phyloP scores from a whole-genome alignment of 2,888 invertebrate genomes.

The Embidobia sp. region DNA sequence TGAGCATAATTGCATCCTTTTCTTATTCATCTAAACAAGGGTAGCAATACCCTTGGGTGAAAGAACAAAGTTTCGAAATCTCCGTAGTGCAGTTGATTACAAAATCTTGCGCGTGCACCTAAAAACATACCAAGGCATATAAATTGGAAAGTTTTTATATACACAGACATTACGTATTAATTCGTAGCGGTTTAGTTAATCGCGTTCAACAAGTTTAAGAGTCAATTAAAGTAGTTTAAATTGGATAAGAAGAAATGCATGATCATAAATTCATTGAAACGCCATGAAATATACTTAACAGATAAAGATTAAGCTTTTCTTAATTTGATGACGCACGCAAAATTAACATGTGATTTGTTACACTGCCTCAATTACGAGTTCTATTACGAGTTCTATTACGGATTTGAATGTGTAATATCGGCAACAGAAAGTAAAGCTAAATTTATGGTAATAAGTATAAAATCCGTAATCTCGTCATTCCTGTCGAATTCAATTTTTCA shows the following conservation, averaged over 20 bases:
- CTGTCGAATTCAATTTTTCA: slow-evolving; percentile 36
- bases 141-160: slow-evolving; percentile 28
- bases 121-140: slow-evolving; percentile 14
- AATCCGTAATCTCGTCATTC: background rate
- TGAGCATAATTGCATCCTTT: slow-evolving; percentile 21
- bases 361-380: slow-evolving; percentile 11
- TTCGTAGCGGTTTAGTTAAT: slow-evolving; percentile 39
- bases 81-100: slow-evolving; percentile 33
- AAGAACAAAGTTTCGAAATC: slow-evolving; percentile 36
- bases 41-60: background rate
- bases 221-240: slow-evolving; percentile 40
- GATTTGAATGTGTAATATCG: slow-evolving; percentile 2
- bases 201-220: slow-evolving; percentile 43
- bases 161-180: slow-evolving; percentile 20
- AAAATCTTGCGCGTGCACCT: slow-evolving; percentile 5
- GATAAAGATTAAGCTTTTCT: slow-evolving; percentile 17
- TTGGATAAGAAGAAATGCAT: slow-evolving; percentile 12
- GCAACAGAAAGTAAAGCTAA: background rate
- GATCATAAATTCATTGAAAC: slow-evolving; percentile 30
- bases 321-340: background rate
- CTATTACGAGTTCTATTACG: slow-evolving; percentile 18
- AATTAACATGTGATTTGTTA: slow-evolving; percentile 13
- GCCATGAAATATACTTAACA: slow-evolving; percentile 7
- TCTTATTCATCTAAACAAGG: slow-evolving; percentile 29
- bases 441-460: slow-evolving; percentile 3